Base-by-base conservation (phyloP, 2,113 vertebrate genomes). In the Cromileptes altivelis region DNA sequence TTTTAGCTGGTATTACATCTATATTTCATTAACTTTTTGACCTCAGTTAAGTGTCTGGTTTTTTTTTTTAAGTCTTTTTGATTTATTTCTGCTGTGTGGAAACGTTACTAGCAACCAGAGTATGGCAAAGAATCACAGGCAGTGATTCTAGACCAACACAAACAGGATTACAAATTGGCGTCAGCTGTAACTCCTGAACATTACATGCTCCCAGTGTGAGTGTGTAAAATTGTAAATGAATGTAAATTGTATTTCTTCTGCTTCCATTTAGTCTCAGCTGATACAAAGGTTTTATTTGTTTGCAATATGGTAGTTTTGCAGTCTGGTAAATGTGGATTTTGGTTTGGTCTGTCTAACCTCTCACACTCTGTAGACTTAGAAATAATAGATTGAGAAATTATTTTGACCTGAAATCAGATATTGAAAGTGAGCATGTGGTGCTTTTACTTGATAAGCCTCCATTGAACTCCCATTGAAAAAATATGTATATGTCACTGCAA, bases 331-430 rank as follows among this genome's bases (percentile, higher is more conserved):
- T 12, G 11, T 12, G 11, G 23, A 30, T 42, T 42, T 52, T 57
- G 15, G 2, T 40, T 19, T 7, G 15, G 21, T 78, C 11, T 77
- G 12, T 60, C 27, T 17, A 9, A 33, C 49, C 25, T n/a, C 25
- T 21, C 47, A 7, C 53, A n/a, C 19, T 49, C 15, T 3, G 23
- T 50, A 10, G 61, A 74, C 11, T 33, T 61, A 61, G 9, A n/a
- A 50, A 49, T 50, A 62, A 61, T 6, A 61, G 42, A 50, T 15
- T 49, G 19, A 23, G 33, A 60, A 69, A 53, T 15, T 6, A 12
- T 40, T 61, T 61, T 52, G 37, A 49, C 21, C 25, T 76, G n/a
- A 5, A 64, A 53, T 67, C 61, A 73, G 45, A 55, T 61, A 30
- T 25, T 21, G 53, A 60, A 58, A 78, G 60, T 19, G 53, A 53